A percentile compares a stretch with the other conserved stretches of the same genome.
Evolutionary conservation across 2,888 invertebrate genomes (phyloP).

Genomic region (Deroplatys truncata): DNA sequence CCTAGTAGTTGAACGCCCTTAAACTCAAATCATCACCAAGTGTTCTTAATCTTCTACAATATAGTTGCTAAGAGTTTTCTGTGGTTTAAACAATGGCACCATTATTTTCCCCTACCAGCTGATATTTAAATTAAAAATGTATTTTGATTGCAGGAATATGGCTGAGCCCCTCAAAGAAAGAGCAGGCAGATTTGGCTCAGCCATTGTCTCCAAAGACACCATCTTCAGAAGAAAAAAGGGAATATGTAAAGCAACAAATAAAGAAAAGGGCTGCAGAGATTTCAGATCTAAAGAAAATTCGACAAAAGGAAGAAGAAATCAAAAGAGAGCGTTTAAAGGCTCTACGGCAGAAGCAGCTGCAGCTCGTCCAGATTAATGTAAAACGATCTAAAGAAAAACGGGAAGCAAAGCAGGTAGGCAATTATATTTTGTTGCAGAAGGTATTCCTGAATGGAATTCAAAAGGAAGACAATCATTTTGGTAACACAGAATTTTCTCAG

Average conservation of each 20-base stretch:
- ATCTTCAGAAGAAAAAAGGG: constrained; percentile 43
- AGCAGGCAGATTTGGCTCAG: background rate
- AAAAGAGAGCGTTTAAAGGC: constrained; percentile 48
- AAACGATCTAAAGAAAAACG: constrained; percentile 27
- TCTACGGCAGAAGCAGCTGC: constrained; percentile 45
- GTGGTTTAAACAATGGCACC: too few relatives aligned
- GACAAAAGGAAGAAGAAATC: constrained; percentile 41
- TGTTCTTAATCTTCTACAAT: too few relatives aligned
- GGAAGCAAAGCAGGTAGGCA: constrained; percentile 36
- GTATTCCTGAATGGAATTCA: background rate
- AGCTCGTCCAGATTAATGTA: constrained; percentile 47
- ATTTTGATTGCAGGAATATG: background rate
- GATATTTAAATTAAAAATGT: too few relatives aligned
- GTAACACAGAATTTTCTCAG: too few relatives aligned
- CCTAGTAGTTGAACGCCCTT: too few relatives aligned
- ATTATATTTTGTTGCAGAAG: constrained; percentile 12
- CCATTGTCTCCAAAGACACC: background rate
- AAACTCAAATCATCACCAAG: too few relatives aligned
- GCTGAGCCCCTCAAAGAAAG: background rate
- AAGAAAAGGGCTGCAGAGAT: constrained; percentile 46
- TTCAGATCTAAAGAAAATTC: constrained; percentile 39
- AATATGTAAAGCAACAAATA: constrained; percentile 54
- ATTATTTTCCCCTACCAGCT: too few relatives aligned
- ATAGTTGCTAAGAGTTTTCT: too few relatives aligned
- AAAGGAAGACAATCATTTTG: too few relatives aligned